These are phyloP conservation scores for Otus sunia DNA, from an alignment of 2,113 vertebrate species.

Conservation along the genomic window DNA sequence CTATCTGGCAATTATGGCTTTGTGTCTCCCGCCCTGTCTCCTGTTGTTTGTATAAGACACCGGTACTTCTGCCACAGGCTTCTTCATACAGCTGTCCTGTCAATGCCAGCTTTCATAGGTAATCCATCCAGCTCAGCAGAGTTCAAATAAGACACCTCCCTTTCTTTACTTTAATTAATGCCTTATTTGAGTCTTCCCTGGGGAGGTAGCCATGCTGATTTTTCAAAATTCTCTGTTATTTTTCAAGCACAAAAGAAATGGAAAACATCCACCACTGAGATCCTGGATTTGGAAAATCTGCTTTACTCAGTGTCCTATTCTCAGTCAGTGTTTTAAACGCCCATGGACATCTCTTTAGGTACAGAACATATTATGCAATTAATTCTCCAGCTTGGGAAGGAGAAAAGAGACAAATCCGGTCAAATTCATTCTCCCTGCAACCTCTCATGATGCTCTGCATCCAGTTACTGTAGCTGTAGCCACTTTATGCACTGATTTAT, in stretches of 20 bases:
- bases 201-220: slow-evolving; percentile 48
- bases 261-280: background rate
- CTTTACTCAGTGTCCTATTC: background rate
- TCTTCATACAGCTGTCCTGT: slow-evolving; percentile 45
- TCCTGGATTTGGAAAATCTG: background rate
- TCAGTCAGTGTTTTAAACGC: background rate
- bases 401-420: background rate
- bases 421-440: background rate
- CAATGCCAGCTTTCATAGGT: slow-evolving; percentile 57
- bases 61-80: slow-evolving; percentile 44
- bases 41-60: slow-evolving; percentile 53
- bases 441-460: background rate
- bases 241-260: background rate
- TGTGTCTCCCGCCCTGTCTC: slow-evolving; percentile 24
- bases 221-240: slow-evolving; percentile 18
- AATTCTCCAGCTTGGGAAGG: background rate
- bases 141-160: slow-evolving; percentile 54
- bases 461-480: background rate
- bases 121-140: slow-evolving; percentile 63
- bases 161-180: slow-evolving; percentile 48
- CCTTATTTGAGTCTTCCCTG: slow-evolving; percentile 27
- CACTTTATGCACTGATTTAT: background rate
- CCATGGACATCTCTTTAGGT: background rate
- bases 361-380: background rate
- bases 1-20: slow-evolving; percentile 55